These are phyloP conservation scores for Panthera uncia DNA, from an alignment of 2,113 vertebrate genomes.

Conservation along the genomic window DNA sequence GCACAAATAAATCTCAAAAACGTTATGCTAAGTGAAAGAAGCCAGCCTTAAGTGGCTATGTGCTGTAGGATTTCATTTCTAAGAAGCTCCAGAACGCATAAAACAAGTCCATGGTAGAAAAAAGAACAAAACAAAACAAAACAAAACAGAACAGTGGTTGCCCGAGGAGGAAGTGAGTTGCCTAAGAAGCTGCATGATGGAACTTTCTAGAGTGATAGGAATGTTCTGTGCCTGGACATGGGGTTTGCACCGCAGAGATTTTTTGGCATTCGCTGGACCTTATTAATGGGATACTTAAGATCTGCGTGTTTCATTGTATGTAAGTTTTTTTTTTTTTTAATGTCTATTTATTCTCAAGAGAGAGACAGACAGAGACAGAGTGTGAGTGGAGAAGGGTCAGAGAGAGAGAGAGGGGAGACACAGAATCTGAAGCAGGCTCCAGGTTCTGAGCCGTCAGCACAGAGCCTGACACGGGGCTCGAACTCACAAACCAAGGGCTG, in stretches of 20 bases:
- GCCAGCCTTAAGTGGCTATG: fast-evolving
- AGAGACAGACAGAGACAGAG: no score
- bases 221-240: neutral
- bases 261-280: neutral
- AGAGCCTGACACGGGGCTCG: no score
- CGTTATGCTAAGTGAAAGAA: neutral
- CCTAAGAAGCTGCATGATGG: neutral
- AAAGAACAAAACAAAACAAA: neutral
- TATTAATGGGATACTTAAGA: neutral
- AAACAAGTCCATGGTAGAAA: neutral
- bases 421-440: no score
- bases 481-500: no score
- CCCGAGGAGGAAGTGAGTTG: neutral
- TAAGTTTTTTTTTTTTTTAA: neutral
- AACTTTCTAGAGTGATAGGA: neutral
- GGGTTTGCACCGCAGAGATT: neutral
- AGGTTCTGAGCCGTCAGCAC: no score
- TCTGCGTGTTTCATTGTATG: neutral
- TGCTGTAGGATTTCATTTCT: neutral
- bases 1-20: neutral
- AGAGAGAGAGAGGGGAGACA: no score
- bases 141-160: neutral
- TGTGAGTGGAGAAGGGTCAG: no score
- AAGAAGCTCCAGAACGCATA: neutral
- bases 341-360: no score